These are phyloP conservation scores for Hylaea fasciaria DNA, from an alignment of 2,888 invertebrate genomes.

Conservation along the genomic window DNA sequence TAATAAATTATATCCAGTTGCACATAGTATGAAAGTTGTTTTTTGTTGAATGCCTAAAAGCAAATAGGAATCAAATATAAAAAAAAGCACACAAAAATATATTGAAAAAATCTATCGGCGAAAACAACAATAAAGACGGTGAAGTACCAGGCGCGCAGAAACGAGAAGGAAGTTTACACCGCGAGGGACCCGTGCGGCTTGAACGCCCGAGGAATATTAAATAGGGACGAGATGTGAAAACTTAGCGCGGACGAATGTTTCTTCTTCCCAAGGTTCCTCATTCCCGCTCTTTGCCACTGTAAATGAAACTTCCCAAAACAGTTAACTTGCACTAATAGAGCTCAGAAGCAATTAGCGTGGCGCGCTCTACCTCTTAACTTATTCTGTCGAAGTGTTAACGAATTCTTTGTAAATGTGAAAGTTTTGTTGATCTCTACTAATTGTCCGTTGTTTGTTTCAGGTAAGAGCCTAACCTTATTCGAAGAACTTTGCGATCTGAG, in stretches of 20 bases:
- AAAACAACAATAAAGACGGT: conserved; percentile 32
- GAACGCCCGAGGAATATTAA: conserved; percentile 69
- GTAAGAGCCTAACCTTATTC: conserved; percentile 29
- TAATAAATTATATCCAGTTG: conserved; percentile 17
- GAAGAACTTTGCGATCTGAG: not conserved
- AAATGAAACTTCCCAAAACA: conserved; percentile 23
- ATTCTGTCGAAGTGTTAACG: conserved; percentile 20
- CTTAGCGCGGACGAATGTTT: conserved; percentile 46
- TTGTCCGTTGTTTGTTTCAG: conserved; percentile 38
- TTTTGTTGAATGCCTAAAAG: too few relatives aligned
- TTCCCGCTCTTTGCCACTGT: conserved; percentile 12
- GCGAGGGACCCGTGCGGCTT: conserved; percentile 54
- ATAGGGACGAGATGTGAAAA: conserved; percentile 57
- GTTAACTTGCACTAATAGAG: conserved; percentile 29
- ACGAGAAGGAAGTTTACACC: conserved; percentile 52
- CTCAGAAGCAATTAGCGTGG: conserved; percentile 27
- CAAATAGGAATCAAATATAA: not conserved
- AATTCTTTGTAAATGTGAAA: conserved; percentile 23
- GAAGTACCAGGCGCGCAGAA: conserved; percentile 50
- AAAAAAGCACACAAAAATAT: not conserved
- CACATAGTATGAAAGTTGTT: not conserved
- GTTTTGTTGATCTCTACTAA: conserved; percentile 15
- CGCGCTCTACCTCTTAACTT: conserved; percentile 21
- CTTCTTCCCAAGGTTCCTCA: conserved; percentile 25
- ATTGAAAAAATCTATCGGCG: conserved; percentile 12